phyloP scores from a whole-genome alignment of 1,140 invertebrate genomes.

The Hylaeus volcanicus region DNA sequence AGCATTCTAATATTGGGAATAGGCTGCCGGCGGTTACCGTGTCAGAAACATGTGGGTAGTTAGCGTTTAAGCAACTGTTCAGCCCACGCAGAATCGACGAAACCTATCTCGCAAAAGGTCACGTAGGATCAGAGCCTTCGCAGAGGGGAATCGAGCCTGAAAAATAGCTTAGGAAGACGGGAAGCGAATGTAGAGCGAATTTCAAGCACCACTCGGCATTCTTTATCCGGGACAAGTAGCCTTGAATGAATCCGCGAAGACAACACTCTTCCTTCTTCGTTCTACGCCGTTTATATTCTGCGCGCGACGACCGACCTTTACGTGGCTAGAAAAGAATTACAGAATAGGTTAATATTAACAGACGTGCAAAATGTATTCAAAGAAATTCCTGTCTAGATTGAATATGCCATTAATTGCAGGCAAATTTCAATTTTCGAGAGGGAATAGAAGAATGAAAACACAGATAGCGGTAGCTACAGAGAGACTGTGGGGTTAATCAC shows the following conservation, averaged over 20 bases:
- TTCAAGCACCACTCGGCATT: constrained; percentile 4
- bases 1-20: neutral
- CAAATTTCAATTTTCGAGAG: too few species aligned
- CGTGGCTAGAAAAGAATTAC: neutral
- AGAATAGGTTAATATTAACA: neutral
- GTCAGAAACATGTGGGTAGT: neutral
- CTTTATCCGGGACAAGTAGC: neutral
- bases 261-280: neutral
- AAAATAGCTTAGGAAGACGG: neutral
- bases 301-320: neutral
- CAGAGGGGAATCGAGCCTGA: neutral
- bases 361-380: too few species aligned
- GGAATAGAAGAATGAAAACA: too few species aligned
- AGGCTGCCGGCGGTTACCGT: neutral
- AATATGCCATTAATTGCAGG: too few species aligned
- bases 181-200: neutral
- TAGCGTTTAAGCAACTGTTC: neutral
- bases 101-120: neutral
- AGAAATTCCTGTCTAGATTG: too few species aligned
- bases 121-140: neutral
- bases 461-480: too few species aligned
- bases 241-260: neutral
- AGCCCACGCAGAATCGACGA: neutral
- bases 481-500: too few species aligned
- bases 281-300: neutral